Evolutionary conservation across 2,113 vertebrate genomes (phyloP).

Genomic region (Anser brachyrhynchus): DNA sequence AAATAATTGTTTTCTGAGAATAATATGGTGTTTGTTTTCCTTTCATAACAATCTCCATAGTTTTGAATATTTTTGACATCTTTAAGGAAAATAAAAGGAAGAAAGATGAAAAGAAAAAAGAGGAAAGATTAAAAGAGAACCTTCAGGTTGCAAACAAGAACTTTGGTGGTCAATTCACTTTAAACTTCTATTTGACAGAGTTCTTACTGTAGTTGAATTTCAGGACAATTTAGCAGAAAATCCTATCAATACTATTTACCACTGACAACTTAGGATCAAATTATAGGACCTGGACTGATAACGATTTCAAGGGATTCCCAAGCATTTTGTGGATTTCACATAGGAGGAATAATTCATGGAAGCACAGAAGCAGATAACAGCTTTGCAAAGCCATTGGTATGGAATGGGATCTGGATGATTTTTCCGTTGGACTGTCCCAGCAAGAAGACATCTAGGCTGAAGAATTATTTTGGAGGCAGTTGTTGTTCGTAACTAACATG

Average conservation of each 20-base stretch:
- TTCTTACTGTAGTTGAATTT: neutral
- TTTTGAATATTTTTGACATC: neutral
- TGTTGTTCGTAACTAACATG: neutral
- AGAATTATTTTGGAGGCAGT: neutral
- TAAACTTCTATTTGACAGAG: neutral
- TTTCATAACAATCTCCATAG: neutral
- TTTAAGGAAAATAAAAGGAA: neutral
- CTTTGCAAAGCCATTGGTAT: neutral
- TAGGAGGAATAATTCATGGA: neutral
- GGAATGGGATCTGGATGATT: accelerated
- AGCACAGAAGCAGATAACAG: neutral
- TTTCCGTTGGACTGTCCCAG: neutral
- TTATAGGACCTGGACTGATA: neutral
- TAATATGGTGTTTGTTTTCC: neutral
- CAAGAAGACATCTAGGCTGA: accelerated
- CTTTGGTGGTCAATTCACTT: neutral
- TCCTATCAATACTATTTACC: neutral
- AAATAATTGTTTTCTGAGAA: neutral
- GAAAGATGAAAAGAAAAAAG: neutral
- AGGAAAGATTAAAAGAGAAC: neutral
- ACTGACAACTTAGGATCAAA: neutral
- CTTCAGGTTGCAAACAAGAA: accelerated
- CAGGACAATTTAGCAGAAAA: neutral
- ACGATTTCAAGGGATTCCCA: neutral
- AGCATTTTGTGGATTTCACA: neutral